A percentile compares a stretch with the other conserved stretches of the same genome.
Evolutionary conservation across 2,888 invertebrate species (phyloP).

Genomic region (Kryphioiulus occultus): DNA sequence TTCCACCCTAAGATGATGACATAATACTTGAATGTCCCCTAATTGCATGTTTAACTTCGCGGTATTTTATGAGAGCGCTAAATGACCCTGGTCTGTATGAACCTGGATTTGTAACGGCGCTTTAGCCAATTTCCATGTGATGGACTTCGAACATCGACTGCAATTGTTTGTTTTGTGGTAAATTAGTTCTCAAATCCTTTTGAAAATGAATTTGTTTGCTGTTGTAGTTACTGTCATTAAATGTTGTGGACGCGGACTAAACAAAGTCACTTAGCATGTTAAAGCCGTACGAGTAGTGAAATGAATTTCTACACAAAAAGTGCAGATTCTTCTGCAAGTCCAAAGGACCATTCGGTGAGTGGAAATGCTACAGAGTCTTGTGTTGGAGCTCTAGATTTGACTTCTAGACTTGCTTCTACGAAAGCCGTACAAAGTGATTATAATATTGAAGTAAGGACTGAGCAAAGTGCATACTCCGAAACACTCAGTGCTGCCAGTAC

Average conservation of each 20-base stretch:
- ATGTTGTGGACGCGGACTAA: too few species aligned
- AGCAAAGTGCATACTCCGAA: neutral
- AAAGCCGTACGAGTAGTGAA: too few species aligned
- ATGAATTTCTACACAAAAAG: neutral
- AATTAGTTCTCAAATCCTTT: neutral
- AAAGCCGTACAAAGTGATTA: neutral
- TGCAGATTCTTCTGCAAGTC: neutral
- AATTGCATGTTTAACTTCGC: too few species aligned
- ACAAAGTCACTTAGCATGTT: too few species aligned
- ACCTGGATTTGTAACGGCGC: neutral
- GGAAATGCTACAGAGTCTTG: neutral
- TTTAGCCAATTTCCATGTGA: neutral
- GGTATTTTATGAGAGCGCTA: neutral
- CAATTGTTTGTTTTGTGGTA: too few species aligned
- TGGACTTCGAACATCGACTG: neutral
- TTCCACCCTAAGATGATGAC: too few species aligned
- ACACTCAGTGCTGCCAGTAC: neutral
- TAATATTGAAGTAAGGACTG: neutral
- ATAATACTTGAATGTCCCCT: too few species aligned
- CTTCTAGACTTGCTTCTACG: neutral
- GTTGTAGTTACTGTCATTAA: too few species aligned
- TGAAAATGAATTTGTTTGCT: neutral
- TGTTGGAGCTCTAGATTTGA: slow-evolving; percentile 2
- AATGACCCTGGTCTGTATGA: too few species aligned
- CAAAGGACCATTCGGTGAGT: neutral